phyloP scores from a whole-genome alignment of 2,888 invertebrate species.

The Zele albiditarsus region DNA sequence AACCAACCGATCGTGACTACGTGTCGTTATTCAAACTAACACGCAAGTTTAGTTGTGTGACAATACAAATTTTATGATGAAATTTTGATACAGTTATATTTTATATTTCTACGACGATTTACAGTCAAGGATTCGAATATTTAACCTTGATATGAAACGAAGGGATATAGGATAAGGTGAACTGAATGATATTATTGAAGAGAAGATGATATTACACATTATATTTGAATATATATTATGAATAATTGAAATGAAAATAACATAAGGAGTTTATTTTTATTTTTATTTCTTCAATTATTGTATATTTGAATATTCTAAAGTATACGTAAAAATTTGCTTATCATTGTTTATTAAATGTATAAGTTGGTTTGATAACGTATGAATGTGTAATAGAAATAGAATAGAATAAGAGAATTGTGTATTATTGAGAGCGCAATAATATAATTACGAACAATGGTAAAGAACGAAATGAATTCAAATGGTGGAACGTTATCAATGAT shows the following conservation, averaged over 20 bases:
- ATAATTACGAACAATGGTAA: conserved; percentile 9
- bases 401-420: conserved; percentile 15
- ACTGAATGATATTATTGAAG: not conserved
- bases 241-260: too few relatives aligned
- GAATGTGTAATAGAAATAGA: not conserved
- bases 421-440: not conserved
- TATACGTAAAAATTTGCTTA: not conserved
- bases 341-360: not conserved
- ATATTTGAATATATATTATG: not conserved
- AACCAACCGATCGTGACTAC: conserved; percentile 32
- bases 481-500: not conserved
- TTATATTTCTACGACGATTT: not conserved
- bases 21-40: conserved; percentile 42
- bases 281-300: not conserved
- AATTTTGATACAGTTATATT: conserved; percentile 5
- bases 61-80: not conserved
- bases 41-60: not conserved
- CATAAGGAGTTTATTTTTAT: not conserved
- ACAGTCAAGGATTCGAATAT: not conserved
- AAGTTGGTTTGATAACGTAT: not conserved
- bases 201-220: not conserved
- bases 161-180: not conserved
- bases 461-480: not conserved
- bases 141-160: not conserved
- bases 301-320: not conserved